Base-by-base conservation (phyloP, 2,797 vertebrate species). In the Adrianichthys oophorus region DNA sequence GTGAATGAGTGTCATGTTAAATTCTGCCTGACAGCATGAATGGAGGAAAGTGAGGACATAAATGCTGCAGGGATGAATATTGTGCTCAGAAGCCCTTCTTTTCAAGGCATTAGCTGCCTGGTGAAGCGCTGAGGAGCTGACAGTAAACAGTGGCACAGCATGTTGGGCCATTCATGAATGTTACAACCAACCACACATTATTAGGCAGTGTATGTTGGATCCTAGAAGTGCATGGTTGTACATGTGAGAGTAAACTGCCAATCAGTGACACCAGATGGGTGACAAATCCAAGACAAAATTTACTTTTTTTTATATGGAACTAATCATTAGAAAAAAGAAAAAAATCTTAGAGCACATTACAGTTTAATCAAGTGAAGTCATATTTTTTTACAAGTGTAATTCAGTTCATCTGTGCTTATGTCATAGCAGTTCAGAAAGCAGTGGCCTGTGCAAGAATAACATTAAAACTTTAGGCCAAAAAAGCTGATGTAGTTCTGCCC, bases 1-100 rank as follows among this genome's bases (percentile, higher is more conserved):
- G 82, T 85, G 85, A 85, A 87, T 88, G 84, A 78, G 74, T 88
- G 83, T 91, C 90, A 90, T 81, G 75, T 89, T 88, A 88, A 78
- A 90, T 90, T 86, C 83, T 59, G 66, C 59, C 69, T 78, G 83
- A 86, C 85, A 83, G 73, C 60, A 79, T 70, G 67, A 62, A 85
- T 78, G 74, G 64, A 78, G 74, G 61, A 45, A 70, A 78, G 80
- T 62, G 65, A 75, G 80, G 85, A 84, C 82, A 76, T 72, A 73
- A 84, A 77, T 59, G 82, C 83, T 84, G 83, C 65, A 77, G 76
- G 80, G 85, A 90, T 87, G 85, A 88, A 86, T 89, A 78, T 78
- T 76, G 80, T 83, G 82, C 83, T 78, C 53, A 1, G 76, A 74
- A 85, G 77, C 78, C 73, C 76, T 80, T 88, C 89, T 88, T 81